Conservation (phyloP, 2,113 vertebrate genomes). For the Paramisgurnus dabryanus region DNA sequence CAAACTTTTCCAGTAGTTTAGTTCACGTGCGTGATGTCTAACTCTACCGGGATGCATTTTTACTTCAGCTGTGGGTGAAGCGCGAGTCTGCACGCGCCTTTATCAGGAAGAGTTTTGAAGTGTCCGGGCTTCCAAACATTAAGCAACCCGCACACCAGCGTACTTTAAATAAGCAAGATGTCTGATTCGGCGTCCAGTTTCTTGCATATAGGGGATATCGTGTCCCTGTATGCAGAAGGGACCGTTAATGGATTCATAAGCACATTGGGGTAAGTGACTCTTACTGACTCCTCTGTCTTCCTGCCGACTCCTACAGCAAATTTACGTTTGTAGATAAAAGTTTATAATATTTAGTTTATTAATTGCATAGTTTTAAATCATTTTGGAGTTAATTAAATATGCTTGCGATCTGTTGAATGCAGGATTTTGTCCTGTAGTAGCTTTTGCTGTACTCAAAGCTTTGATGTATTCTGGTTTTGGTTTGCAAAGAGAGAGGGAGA, state of each 20-base stretch:
- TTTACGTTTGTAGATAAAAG: background rate
- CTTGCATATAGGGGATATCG: slow-evolving; percentile 90
- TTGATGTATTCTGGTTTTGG: slow-evolving; percentile 13
- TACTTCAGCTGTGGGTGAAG: slow-evolving; percentile 1
- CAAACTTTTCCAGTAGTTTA: background rate
- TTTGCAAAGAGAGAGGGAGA: background rate
- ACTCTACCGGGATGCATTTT: slow-evolving; percentile 13
- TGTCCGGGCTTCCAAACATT: slow-evolving; percentile 2
- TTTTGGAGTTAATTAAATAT: too few relatives aligned
- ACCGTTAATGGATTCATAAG: slow-evolving; percentile 93
- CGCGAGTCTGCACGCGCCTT: slow-evolving; percentile 1
- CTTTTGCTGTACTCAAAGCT: background rate
- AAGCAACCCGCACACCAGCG: background rate
- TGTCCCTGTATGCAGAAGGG: slow-evolving; percentile 91
- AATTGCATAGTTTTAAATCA: background rate
- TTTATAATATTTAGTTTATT: too few relatives aligned
- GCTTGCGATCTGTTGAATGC: background rate
- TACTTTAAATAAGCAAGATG: slow-evolving; percentile 70
- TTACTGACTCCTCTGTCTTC: background rate
- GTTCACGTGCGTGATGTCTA: background rate
- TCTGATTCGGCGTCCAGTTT: slow-evolving; percentile 92
- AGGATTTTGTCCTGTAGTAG: background rate
- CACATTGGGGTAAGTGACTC: slow-evolving; percentile 85
- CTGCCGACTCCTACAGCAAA: background rate
- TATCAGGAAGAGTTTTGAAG: slow-evolving; percentile 55